Conservation (phyloP, 2,888 invertebrate species). For the Lithophane leautieri region DNA sequence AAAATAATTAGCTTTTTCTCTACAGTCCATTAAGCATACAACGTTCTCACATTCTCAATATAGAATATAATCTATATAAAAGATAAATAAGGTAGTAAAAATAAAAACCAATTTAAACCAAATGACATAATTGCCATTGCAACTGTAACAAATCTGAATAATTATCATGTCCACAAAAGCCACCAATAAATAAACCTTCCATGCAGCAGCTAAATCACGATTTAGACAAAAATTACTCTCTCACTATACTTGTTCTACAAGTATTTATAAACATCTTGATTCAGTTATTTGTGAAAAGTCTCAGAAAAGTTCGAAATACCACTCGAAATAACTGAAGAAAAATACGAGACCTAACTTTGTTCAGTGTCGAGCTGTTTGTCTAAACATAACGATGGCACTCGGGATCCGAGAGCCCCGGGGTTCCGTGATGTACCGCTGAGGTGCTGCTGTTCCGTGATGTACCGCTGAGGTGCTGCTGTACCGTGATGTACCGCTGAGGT, state of each 20-base stretch:
- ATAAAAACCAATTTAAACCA: too few species aligned
- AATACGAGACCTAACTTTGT: background rate
- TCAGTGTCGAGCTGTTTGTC: slow-evolving; percentile 42
- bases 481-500: slow-evolving; percentile 1
- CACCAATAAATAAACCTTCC: background rate
- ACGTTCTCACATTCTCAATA: too few species aligned
- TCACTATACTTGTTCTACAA: background rate
- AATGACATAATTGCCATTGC: too few species aligned
- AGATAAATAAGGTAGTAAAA: too few species aligned
- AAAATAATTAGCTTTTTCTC: too few species aligned
- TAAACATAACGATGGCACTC: slow-evolving; percentile 28
- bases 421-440: slow-evolving; percentile 6
- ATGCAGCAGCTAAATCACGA: background rate
- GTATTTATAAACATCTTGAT: background rate
- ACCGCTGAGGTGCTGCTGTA: slow-evolving; percentile 56
- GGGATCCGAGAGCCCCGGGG: background rate
- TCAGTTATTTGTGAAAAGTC: background rate
- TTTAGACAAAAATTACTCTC: background rate
- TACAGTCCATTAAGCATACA: too few species aligned
- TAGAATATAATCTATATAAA: too few species aligned
- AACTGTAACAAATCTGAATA: too few species aligned
- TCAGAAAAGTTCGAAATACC: background rate
- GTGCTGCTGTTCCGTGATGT: slow-evolving; percentile 71
- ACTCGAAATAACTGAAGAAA: background rate
- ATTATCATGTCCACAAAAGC: too few species aligned